These are phyloP conservation scores for Nesogale talazaci DNA, from an alignment of 2,113 vertebrate species.

Conservation along the genomic window DNA sequence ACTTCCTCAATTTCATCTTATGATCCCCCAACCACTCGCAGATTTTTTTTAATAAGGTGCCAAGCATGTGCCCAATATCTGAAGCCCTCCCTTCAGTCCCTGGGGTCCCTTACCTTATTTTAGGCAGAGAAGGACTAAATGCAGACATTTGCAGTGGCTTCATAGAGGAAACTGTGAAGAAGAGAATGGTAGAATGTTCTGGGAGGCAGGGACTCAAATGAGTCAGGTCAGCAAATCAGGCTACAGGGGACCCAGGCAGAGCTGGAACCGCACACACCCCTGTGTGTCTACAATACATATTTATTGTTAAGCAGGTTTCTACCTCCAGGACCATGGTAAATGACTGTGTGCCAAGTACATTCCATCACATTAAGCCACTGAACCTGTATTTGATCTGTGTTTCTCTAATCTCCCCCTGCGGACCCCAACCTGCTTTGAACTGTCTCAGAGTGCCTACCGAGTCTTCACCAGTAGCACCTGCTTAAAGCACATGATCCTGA, in stretches of 20 bases:
- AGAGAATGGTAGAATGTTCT: not conserved
- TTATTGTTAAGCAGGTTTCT: not conserved
- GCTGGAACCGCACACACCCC: rapidly evolving
- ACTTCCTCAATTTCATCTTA: not conserved
- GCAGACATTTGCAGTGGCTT: not conserved
- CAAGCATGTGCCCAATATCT: not conserved
- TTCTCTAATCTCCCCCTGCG: not conserved
- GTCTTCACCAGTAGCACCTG: slow-evolving; percentile 99
- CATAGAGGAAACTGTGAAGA: not conserved
- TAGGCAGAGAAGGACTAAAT: not conserved
- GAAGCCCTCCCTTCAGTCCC: not conserved
- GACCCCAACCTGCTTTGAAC: rapidly evolving
- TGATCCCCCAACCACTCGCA: not conserved
- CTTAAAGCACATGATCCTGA: slow-evolving; percentile 99
- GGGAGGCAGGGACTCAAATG: not conserved
- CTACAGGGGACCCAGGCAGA: not conserved
- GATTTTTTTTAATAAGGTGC: not conserved
- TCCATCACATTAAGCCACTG: not conserved
- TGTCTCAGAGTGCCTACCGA: slow-evolving; percentile 93
- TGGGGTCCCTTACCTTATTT: not conserved
- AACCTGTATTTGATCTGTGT: not conserved
- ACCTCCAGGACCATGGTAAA: not conserved
- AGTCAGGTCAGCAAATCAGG: rapidly evolving
- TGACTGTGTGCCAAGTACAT: not conserved
- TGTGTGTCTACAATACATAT: rapidly evolving